phyloP scores from a whole-genome alignment of 2,113 vertebrate genomes.

The Erpornis zantholeuca region DNA sequence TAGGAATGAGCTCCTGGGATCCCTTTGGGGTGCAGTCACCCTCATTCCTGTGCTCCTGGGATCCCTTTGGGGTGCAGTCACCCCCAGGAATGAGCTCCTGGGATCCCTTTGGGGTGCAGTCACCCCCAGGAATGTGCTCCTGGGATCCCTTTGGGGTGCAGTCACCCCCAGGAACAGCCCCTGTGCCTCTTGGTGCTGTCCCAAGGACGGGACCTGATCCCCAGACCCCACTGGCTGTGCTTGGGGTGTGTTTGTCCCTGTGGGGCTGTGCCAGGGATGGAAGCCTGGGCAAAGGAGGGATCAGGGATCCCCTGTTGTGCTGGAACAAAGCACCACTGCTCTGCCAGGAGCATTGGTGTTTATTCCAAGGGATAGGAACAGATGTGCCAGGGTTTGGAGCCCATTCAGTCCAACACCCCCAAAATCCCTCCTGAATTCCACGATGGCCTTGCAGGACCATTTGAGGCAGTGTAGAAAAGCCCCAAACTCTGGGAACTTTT shows the following conservation, averaged over 20 bases:
- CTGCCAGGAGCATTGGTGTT: background rate
- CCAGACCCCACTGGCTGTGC: background rate
- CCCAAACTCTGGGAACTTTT: background rate
- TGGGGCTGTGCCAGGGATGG: background rate
- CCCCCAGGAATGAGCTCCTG: too few relatives aligned
- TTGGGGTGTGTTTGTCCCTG: background rate
- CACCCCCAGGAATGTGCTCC: background rate
- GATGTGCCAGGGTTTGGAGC: background rate
- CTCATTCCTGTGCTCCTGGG: too few relatives aligned
- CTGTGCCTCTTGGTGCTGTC: background rate
- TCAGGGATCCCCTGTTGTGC: background rate
- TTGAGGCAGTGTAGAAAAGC: background rate
- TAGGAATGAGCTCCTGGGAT: too few relatives aligned
- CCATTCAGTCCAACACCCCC: background rate
- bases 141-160: background rate
- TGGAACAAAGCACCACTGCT: background rate
- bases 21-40: too few relatives aligned
- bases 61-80: too few relatives aligned
- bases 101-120: background rate
- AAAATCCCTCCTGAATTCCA: background rate
- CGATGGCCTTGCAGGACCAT: fast-evolving
- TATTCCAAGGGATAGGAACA: background rate
- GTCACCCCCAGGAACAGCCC: background rate
- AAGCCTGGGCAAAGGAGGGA: background rate
- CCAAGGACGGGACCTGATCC: fast-evolving